phyloP scores from a whole-genome alignment of 1,140 invertebrate genomes.

The Zaprionus vittiger region DNA sequence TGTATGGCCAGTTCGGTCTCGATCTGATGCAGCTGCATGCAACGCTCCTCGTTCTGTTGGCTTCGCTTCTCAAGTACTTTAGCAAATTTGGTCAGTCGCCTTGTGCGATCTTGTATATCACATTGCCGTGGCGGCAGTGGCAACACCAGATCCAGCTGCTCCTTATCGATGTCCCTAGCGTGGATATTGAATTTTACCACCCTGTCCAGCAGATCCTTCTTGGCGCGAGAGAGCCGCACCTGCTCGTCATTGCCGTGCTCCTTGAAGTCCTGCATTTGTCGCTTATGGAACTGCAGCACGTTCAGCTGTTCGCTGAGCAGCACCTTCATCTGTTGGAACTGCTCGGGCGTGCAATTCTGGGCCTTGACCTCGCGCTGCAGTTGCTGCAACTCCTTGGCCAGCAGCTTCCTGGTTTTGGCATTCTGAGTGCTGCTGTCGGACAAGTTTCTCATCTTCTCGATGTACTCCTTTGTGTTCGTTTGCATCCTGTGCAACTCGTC shows the following conservation, averaged over 20 bases:
- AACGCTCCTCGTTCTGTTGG: conserved; percentile 16
- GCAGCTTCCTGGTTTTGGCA: neutral
- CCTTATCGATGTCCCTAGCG: conserved; percentile 40
- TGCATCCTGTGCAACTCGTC: neutral
- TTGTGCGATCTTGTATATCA: conserved; percentile 30
- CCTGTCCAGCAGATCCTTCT: conserved; percentile 64
- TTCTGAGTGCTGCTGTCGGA: neutral
- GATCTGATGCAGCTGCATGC: conserved; percentile 37
- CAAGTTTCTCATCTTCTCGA: conserved; percentile 6
- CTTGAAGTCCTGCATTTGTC: conserved; percentile 44
- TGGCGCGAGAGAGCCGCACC: conserved; percentile 61
- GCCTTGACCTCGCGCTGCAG: conserved; percentile 29
- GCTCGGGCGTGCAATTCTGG: conserved; percentile 39
- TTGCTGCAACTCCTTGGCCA: conserved; percentile 6
- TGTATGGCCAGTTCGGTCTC: conserved; percentile 6
- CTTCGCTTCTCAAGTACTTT: conserved; percentile 29
- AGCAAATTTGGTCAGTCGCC: conserved; percentile 26
- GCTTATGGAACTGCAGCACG: conserved; percentile 48
- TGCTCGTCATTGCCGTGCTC: conserved; percentile 62
- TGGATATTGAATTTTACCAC: conserved; percentile 61
- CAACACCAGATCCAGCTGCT: conserved; percentile 44
- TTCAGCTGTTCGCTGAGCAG: conserved; percentile 37
- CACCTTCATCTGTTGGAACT: conserved; percentile 36
- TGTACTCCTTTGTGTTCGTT: neutral
- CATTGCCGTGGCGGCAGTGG: conserved; percentile 42